Base-by-base conservation (phyloP, 2,888 invertebrate species). In the Athalia circularis region DNA sequence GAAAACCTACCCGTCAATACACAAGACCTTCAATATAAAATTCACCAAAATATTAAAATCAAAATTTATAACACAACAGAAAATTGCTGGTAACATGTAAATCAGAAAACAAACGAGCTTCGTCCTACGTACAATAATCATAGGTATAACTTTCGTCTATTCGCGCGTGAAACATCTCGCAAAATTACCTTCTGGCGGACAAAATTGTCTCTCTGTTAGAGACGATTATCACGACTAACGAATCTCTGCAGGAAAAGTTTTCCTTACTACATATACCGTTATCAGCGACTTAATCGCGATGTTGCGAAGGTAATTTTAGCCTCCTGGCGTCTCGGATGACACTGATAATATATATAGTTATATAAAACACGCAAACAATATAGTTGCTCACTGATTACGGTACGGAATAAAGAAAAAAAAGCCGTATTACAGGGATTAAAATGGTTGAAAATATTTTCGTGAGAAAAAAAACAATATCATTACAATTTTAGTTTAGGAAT, bases 161-260 rank as follows among this genome's bases (percentile, higher is more conserved):
- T 8, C 45, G 6, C 57, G 11, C 29, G 45, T 11, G 7, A 6
- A 72, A 29, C 47, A 72, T 59, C 15, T 13, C 57, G 47, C 72
- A 52, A 59, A 72, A 59, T 59, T 59, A 59, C 13, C 9, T 59
- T 15, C 13, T 47, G 9, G 48, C 59, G 2, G 47, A 64, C 15
- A 47, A 72, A 72, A 72, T 59, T 45, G 15, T n/a, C 57, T 47
- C 7, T 7, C 11, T 11, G 8, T 68, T 11, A 9, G 9, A 57
- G 57, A 29, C 45, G 9, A 72, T 59, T 59, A 72, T 59, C 72
- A 47, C 13, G 43, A 9, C n/a, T 57, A n/a, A 72, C 57, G 72
- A 72, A 72, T 59, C 72, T 47, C 47, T 29, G 29, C 29, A 72
- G 59, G 72, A 11, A 72, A 72, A 72, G 57, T 57, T 72, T 72